phyloP scores from a whole-genome alignment of 2,113 vertebrate genomes.

The Peromyscus maniculatus region DNA sequence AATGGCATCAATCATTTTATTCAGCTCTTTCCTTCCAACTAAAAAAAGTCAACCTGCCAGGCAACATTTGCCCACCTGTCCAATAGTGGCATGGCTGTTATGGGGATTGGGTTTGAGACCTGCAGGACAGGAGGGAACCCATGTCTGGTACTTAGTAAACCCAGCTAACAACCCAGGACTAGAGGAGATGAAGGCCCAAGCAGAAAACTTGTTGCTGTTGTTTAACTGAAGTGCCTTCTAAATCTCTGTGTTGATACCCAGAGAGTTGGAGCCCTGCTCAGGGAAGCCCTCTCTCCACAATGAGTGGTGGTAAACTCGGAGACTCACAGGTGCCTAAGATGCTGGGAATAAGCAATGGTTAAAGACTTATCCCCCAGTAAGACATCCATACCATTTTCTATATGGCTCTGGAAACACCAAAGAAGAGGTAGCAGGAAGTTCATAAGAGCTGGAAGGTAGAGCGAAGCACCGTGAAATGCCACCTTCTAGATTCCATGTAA shows the following conservation, averaged over 20 bases:
- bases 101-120: neutral
- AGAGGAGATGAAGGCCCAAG: neutral
- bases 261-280: neutral
- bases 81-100: neutral
- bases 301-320: neutral
- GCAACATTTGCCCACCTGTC: neutral
- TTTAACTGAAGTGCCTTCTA: neutral
- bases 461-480: neutral
- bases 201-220: neutral
- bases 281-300: neutral
- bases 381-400: neutral
- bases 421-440: neutral
- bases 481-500: neutral
- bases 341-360: neutral
- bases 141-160: neutral
- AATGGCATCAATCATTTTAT: too few relatives aligned
- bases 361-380: neutral
- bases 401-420: too few relatives aligned
- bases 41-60: neutral
- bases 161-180: neutral
- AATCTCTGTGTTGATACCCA: neutral
- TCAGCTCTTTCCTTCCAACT: neutral
- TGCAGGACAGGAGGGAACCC: neutral
- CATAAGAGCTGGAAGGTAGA: neutral
- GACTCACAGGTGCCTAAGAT: neutral